Conservation (phyloP, 2,113 vertebrate species). For the Gallinago paraguaiae region DNA sequence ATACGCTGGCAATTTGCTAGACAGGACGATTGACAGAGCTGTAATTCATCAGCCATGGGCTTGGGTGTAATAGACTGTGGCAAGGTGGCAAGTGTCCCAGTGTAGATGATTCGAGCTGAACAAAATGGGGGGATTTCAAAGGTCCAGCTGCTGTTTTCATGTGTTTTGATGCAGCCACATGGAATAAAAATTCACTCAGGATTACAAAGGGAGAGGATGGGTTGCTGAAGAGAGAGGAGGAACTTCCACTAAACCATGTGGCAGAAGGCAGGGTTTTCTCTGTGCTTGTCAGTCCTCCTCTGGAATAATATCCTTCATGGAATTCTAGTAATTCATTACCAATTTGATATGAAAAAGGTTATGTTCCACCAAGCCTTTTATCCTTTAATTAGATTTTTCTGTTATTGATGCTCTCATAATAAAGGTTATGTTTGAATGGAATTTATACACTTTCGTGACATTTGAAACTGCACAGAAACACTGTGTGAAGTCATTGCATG, state of each 20-base stretch:
- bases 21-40: background rate
- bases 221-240: background rate
- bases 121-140: background rate
- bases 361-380: conserved; percentile 15
- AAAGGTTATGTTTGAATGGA: conserved; percentile 49
- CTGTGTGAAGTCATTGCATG: background rate
- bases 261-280: background rate
- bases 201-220: background rate
- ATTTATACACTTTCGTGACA: conserved; percentile 34
- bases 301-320: background rate
- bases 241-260: background rate
- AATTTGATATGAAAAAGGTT: conserved; percentile 27
- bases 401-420: conserved; percentile 42
- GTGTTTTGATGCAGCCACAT: background rate
- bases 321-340: conserved; percentile 23
- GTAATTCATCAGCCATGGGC: conserved; percentile 7
- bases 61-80: background rate
- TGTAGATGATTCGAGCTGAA: background rate
- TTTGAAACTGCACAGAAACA: conserved; percentile 13
- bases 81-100: background rate
- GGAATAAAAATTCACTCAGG: background rate
- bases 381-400: conserved; percentile 57
- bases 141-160: background rate
- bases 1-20: background rate
- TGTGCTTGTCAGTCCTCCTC: background rate